A percentile compares a stretch with the other conserved stretches of the same genome.
Evolutionary conservation across 2,113 vertebrate genomes (phyloP).

Genomic region (Sarotherodon lohbergeri): DNA sequence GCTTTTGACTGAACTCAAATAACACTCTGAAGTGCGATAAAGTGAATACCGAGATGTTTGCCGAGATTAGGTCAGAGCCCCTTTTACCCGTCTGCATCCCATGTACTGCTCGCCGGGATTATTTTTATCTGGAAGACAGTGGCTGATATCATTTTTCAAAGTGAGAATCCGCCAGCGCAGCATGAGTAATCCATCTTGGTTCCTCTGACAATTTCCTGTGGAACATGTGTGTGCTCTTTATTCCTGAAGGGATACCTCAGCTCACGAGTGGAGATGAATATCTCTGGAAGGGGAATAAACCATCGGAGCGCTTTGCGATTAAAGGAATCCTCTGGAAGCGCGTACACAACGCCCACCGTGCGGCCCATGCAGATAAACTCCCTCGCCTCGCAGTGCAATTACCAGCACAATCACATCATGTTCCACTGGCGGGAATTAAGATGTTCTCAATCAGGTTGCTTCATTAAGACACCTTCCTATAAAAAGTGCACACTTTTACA

Average conservation of each 20-base stretch:
- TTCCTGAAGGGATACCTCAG: constrained; percentile 70
- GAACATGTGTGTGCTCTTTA: constrained; percentile 73
- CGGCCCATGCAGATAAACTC: constrained; percentile 39
- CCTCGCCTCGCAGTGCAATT: constrained; percentile 53
- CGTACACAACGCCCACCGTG: constrained; percentile 20
- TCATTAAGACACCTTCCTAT: constrained; percentile 51
- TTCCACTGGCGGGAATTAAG: constrained; percentile 49
- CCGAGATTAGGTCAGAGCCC: constrained; percentile 63
- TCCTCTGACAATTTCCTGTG: constrained; percentile 69
- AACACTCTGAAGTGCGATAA: constrained; percentile 41
- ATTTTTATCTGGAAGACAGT: constrained; percentile 71
- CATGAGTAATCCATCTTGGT: constrained; percentile 78
- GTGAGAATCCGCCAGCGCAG: constrained; percentile 71
- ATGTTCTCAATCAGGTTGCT: constrained; percentile 42
- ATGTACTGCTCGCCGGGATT: constrained; percentile 58
- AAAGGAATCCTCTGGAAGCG: constrained; percentile 58
- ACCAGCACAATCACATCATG: constrained; percentile 47
- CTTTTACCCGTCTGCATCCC: constrained; percentile 43
- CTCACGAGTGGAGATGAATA: constrained; percentile 65
- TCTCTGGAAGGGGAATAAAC: constrained; percentile 54
- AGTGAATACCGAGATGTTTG: constrained; percentile 64
- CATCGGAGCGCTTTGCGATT: constrained; percentile 67
- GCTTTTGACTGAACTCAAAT: constrained; percentile 30
- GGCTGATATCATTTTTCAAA: constrained; percentile 77
- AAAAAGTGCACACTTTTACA: constrained; percentile 14